Percentiles rank a stretch among this genome's conserved stretches.
Conservation (phyloP, 2,797 vertebrate species). For the Gorsachius magnificus region DNA sequence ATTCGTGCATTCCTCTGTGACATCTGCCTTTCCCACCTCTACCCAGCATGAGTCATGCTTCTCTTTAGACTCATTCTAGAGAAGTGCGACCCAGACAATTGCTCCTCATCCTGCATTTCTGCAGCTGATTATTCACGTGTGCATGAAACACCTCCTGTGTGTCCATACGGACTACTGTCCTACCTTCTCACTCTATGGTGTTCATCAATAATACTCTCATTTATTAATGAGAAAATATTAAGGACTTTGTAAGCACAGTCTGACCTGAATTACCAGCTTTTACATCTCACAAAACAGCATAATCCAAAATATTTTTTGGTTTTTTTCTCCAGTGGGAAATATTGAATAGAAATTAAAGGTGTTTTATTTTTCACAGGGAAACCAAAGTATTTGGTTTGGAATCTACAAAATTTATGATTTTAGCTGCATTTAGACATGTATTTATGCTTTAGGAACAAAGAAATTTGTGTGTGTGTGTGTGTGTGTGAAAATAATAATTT, state of each 20-base stretch:
- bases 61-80: neutral
- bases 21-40: neutral
- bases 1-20: neutral
- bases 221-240: neutral
- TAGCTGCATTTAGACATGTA: neutral
- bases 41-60: neutral
- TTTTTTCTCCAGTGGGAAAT: neutral
- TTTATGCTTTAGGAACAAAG: neutral
- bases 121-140: neutral
- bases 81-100: neutral
- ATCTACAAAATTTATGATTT: neutral
- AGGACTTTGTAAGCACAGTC: neutral
- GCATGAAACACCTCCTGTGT: neutral
- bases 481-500: neutral
- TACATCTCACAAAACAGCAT: neutral
- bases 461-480: neutral
- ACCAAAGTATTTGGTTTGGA: neutral
- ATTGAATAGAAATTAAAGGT: neutral
- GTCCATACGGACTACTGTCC: neutral
- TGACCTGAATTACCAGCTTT: neutral
- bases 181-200: neutral
- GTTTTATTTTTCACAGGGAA: neutral
- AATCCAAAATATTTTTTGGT: neutral
- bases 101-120: neutral
- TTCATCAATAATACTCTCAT: neutral